Percentiles rank a stretch among this genome's conserved stretches.
Conservation (phyloP, 2,888 invertebrate genomes). For the Atrina japonica region DNA sequence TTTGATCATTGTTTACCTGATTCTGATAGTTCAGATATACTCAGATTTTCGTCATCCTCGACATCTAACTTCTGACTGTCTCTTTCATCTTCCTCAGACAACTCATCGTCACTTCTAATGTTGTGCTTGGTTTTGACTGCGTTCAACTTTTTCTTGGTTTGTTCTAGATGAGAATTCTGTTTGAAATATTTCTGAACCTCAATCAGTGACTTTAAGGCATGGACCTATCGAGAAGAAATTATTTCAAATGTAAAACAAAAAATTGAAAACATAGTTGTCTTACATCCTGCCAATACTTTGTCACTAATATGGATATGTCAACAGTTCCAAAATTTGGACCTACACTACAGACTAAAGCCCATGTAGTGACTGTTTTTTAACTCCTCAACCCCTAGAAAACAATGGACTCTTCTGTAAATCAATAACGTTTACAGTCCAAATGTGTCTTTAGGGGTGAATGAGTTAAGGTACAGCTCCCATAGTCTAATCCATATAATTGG, state of each 20-base stretch:
- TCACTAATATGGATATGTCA: no score
- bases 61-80: constrained; percentile 26
- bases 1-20: constrained; percentile 55
- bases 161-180: constrained; percentile 73
- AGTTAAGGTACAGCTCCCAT: no score
- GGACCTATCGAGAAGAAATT: constrained; percentile 52
- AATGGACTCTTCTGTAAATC: no score
- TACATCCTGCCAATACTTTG: no score
- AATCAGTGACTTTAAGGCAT: constrained; percentile 81
- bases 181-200: constrained; percentile 71
- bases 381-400: no score
- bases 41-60: constrained; percentile 60
- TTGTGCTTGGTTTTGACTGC: constrained; percentile 82
- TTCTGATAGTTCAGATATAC: constrained; percentile 69
- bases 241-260: background rate
- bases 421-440: no score
- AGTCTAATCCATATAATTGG: no score
- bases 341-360: no score
- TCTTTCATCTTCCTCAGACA: constrained; percentile 46
- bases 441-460: no score
- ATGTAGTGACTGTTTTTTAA: no score
- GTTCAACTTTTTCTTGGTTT: constrained; percentile 83
- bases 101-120: constrained; percentile 55
- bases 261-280: background rate
- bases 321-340: no score